Base-by-base conservation (phyloP, 2,797 vertebrate genomes). In the Arnoldichthys spilopterus region DNA sequence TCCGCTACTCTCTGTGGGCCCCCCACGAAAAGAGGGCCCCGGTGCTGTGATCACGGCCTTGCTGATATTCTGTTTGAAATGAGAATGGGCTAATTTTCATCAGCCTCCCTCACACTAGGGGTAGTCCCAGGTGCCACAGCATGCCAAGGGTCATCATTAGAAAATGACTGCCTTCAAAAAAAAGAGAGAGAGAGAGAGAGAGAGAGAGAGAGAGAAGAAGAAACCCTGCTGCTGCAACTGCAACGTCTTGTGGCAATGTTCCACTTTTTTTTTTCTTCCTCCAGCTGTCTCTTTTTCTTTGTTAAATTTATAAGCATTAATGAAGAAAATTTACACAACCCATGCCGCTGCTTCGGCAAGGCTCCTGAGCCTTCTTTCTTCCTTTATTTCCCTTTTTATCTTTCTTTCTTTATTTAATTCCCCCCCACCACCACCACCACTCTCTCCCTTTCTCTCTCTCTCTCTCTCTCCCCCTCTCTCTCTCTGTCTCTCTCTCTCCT, bases 131-230 rank as follows among this genome's bases (percentile, higher is more conserved):
- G 96, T 96, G 97, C 93, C 92, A 90, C 90, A 92, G 93, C 93
- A 96, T 95, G 97, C 97, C 98, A 98, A 95, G 96, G 98, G 98
- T 99, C 97, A 98, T 99, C 96, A 98, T 99, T 98, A 99, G 94
- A 97, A 96, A 96, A 91, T 66, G 92, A 72, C 94, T 91, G 94
- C 93, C 95, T 97, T 96, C 95, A 97, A 94, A 95, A 94, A 93
- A 95, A 88, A 88, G 28, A 58, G 11, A 20, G 15, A 28, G 3
- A 69, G 16, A 28, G 20, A 53, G 4, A 63, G 12, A 53, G n/a
- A 37, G 7, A 40, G 20, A 51, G 20, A 47, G 34, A 45, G 24
- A 30, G 32, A 22, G 63, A 64, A 54, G 22, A 37, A 51, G 72
- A 74, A 72, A 89, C 84, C 81, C 88, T 75, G 54, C 45, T 76